phyloP scores from a whole-genome alignment of 2,113 vertebrate genomes.

The Antennarius striatus region DNA sequence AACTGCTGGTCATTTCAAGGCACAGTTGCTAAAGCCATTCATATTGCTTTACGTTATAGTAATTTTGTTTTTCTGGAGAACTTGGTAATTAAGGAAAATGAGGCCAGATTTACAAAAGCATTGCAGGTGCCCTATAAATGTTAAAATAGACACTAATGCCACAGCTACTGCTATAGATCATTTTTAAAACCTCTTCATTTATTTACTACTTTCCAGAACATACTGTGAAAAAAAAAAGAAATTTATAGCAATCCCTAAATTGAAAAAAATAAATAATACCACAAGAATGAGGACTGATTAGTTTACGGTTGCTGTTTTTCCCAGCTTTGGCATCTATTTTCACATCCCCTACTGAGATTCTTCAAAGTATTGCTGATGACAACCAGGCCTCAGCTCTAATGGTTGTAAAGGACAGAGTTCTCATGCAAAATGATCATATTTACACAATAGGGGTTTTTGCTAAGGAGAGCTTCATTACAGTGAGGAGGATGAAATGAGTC shows the following conservation, averaged over 20 bases:
- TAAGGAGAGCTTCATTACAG: neutral
- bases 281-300: neutral
- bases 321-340: neutral
- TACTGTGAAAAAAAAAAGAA: neutral
- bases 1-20: conserved; percentile 1
- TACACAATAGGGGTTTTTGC: conserved; percentile 1
- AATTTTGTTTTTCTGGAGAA: neutral
- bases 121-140: no score
- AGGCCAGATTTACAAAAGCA: no score
- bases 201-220: neutral
- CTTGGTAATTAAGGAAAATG: no score
- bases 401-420: conserved; percentile 17
- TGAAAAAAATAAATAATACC: neutral
- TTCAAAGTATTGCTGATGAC: neutral
- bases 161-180: no score
- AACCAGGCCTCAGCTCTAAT: conserved; percentile 33
- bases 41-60: neutral
- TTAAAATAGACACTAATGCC: no score
- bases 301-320: neutral
- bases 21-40: conserved; percentile 7
- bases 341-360: neutral
- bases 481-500: neutral
- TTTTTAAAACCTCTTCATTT: no score
- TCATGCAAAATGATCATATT: conserved; percentile 28
- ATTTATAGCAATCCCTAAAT: neutral